Percentiles rank a stretch among this genome's conserved stretches.
phyloP scores from a whole-genome alignment of 2,113 vertebrate genomes.

The Enhydra lutris region DNA sequence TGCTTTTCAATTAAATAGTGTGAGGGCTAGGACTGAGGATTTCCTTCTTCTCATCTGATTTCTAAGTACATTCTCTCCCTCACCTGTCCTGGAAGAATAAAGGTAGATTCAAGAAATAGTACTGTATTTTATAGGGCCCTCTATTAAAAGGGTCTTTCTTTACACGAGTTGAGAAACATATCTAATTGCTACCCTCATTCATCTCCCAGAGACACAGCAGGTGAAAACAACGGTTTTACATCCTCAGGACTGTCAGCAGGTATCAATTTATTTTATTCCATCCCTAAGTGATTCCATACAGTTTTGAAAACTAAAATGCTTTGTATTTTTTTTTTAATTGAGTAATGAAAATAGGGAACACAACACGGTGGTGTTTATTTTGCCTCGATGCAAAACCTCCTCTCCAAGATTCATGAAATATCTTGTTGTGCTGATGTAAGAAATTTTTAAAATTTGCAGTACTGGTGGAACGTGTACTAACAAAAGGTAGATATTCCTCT shows the following conservation, averaged over 20 bases:
- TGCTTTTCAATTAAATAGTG: not conserved
- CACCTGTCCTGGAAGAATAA: not conserved
- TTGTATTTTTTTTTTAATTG: not conserved
- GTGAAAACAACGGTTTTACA: not conserved
- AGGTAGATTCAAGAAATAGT: constrained; percentile 23
- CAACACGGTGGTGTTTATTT: not conserved
- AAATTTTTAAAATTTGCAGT: not conserved
- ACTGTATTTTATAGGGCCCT: not conserved
- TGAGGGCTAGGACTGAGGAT: not conserved
- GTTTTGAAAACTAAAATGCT: not conserved
- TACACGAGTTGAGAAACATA: not conserved
- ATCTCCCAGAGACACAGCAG: constrained; percentile 34
- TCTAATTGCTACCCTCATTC: constrained; percentile 19
- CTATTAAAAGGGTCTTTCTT: constrained; percentile 46
- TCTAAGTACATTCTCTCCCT: not conserved
- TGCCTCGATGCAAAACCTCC: not conserved
- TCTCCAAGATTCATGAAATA: not conserved
- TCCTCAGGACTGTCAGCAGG: not conserved
- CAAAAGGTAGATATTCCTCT: not conserved
- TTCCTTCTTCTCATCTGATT: not conserved
- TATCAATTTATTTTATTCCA: not conserved
- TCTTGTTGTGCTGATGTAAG: not conserved
- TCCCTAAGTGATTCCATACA: not conserved
- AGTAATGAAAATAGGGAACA: not conserved
- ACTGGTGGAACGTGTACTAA: not conserved